A percentile compares a stretch with the other conserved stretches of the same genome.
These are phyloP conservation scores for Crocidura indochinensis DNA, from an alignment of 2,797 vertebrate species.

Conservation along the genomic window DNA sequence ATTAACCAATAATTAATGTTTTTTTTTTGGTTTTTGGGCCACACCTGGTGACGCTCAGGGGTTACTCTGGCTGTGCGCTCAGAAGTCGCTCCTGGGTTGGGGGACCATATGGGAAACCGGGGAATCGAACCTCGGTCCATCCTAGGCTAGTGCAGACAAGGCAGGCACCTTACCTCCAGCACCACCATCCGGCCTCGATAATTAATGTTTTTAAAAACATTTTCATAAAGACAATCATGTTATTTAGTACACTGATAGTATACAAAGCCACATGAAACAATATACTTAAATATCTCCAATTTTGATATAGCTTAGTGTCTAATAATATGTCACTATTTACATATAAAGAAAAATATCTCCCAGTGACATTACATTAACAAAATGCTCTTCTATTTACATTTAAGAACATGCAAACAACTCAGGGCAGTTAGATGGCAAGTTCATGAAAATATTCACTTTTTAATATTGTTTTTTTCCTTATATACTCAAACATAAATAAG, in stretches of 20 bases:
- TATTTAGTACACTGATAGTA: conserved; percentile 58
- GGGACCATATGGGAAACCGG: too few relatives aligned
- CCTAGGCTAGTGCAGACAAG: too few relatives aligned
- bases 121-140: too few relatives aligned
- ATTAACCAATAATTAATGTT: not conserved
- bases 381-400: conserved; percentile 52
- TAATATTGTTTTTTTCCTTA: conserved; percentile 37
- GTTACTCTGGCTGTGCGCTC: too few relatives aligned
- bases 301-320: conserved; percentile 49
- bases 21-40: too few relatives aligned
- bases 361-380: conserved; percentile 42
- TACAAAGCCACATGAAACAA: conserved; percentile 16
- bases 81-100: too few relatives aligned
- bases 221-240: conserved; percentile 43
- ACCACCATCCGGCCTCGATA: too few relatives aligned
- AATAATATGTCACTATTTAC: conserved; percentile 54
- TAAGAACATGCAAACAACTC: conserved; percentile 44
- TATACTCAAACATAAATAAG: conserved; percentile 45
- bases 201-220: too few relatives aligned
- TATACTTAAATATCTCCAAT: conserved; percentile 50
- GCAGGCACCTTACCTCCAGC: too few relatives aligned
- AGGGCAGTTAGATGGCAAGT: conserved; percentile 47
- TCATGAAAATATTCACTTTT: conserved; percentile 58
- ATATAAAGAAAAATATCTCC: conserved; percentile 10
- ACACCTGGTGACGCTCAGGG: too few relatives aligned